Evolutionary conservation across 2,113 vertebrate species (phyloP).

Genomic region (Xiphophorus maculatus): DNA sequence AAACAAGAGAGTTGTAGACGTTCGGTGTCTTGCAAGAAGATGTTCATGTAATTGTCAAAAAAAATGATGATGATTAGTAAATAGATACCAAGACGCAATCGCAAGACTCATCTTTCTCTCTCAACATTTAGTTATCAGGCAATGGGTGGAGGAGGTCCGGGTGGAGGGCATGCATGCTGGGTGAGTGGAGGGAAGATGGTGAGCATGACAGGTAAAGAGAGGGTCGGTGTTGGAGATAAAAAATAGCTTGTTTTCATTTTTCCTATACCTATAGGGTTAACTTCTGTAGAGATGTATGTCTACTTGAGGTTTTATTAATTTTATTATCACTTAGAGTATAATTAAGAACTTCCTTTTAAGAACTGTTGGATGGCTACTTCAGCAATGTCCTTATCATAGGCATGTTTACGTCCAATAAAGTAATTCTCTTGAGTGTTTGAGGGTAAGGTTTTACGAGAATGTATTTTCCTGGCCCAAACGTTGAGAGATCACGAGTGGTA

Average conservation of each 20-base stretch:
- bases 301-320: not conserved
- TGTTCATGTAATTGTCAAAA: constrained; percentile 66
- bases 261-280: not conserved
- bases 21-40: constrained; percentile 73
- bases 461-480: not conserved
- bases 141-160: constrained; percentile 49
- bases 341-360: not conserved
- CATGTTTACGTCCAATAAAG: not conserved
- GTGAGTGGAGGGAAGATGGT: constrained; percentile 46
- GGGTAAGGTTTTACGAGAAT: no score
- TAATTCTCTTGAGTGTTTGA: not conserved
- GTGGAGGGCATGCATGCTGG: constrained; percentile 63
- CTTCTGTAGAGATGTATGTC: no score
- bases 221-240: constrained; percentile 61
- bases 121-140: constrained; percentile 71
- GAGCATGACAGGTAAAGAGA: constrained; percentile 71
- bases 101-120: constrained; percentile 71
- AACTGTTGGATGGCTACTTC: not conserved
- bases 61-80: constrained; percentile 60
- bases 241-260: not conserved
- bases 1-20: constrained; percentile 80
- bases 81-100: constrained; percentile 53
- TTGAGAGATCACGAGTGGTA: not conserved
- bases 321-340: not conserved
- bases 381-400: not conserved